phyloP scores from a whole-genome alignment of 2,113 vertebrate species.

The Myiozetetes cayanensis region DNA sequence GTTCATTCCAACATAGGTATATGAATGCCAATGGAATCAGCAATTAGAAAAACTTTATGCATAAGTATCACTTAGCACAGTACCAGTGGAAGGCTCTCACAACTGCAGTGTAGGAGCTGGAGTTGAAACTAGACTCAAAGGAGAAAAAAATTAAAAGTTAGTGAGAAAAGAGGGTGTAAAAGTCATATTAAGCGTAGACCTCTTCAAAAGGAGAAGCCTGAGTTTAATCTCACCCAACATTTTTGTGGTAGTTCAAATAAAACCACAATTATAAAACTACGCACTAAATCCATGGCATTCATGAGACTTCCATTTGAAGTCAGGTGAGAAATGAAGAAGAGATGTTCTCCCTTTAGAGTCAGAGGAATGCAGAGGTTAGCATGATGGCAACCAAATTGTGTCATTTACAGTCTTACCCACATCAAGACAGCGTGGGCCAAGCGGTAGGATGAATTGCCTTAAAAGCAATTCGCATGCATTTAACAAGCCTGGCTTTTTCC shows the following conservation, averaged over 20 bases:
- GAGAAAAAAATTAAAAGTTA: slow-evolving; percentile 24
- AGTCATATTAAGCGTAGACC: not conserved
- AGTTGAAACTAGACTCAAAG: slow-evolving; percentile 9
- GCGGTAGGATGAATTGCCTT: not conserved
- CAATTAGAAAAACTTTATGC: slow-evolving; percentile 46
- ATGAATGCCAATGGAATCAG: slow-evolving; percentile 32
- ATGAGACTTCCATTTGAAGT: slow-evolving; percentile 31
- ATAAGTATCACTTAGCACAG: slow-evolving; percentile 9
- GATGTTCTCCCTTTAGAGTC: not conserved
- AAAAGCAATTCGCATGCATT: not conserved
- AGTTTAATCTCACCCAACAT: slow-evolving; percentile 41
- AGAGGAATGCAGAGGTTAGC: slow-evolving; percentile 14
- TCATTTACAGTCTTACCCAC: slow-evolving; percentile 22
- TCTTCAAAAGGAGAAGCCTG: slow-evolving; percentile 48
- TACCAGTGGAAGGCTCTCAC: slow-evolving; percentile 4
- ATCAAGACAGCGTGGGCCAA: not conserved
- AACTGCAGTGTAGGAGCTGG: not conserved
- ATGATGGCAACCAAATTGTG: not conserved
- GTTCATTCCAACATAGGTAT: slow-evolving; percentile 1
- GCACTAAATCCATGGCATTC: not conserved
- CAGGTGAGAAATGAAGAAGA: slow-evolving; percentile 33
- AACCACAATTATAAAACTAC: slow-evolving; percentile 48
- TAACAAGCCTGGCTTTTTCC: not conserved
- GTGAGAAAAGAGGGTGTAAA: slow-evolving; percentile 52
- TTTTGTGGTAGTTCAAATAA: slow-evolving; percentile 49